phyloP scores from a whole-genome alignment of 2,797 vertebrate species.

The Melanotaenia parkinsoni region DNA sequence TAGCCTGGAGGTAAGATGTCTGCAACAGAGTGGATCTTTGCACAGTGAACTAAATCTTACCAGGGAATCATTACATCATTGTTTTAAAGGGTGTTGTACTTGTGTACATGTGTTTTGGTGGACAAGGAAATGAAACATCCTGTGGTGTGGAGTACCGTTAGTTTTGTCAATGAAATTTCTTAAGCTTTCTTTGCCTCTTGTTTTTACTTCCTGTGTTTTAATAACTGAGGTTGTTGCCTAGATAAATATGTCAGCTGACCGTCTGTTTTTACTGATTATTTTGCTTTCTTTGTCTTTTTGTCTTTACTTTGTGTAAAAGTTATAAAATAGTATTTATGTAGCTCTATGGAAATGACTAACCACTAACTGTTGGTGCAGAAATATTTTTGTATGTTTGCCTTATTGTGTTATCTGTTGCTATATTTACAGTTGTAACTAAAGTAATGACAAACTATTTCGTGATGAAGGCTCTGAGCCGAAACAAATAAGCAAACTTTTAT shows the following conservation, averaged over 20 bases:
- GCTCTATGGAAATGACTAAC: not conserved
- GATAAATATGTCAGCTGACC: slow-evolving; percentile 23
- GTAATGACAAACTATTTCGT: too few species aligned
- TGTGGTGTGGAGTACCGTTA: slow-evolving; percentile 28
- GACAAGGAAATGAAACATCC: slow-evolving; percentile 54
- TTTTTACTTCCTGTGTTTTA: slow-evolving; percentile 57
- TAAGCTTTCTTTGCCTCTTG: slow-evolving; percentile 22
- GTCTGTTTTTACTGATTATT: slow-evolving; percentile 21
- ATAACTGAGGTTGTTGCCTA: slow-evolving; percentile 12
- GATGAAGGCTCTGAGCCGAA: too few species aligned
- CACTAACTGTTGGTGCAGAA: not conserved
- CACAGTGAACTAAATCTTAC: slow-evolving; percentile 14
- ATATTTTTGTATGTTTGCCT: not conserved
- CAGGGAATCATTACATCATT: slow-evolving; percentile 31
- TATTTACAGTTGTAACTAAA: too few species aligned
- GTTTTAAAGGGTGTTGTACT: slow-evolving; percentile 29
- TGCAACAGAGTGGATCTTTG: slow-evolving; percentile 28
- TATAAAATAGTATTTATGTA: not conserved
- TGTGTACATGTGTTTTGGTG: slow-evolving; percentile 27
- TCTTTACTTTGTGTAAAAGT: not conserved
- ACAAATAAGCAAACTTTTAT: too few species aligned
- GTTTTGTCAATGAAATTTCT: slow-evolving; percentile 39
- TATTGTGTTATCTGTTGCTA: not conserved
- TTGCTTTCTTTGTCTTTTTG: not conserved
- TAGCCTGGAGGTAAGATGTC: slow-evolving; percentile 44